A percentile compares a stretch with the other conserved stretches of the same genome.
Conservation (phyloP, 2,888 invertebrate species). For the Synanthedon tipuliformis region DNA sequence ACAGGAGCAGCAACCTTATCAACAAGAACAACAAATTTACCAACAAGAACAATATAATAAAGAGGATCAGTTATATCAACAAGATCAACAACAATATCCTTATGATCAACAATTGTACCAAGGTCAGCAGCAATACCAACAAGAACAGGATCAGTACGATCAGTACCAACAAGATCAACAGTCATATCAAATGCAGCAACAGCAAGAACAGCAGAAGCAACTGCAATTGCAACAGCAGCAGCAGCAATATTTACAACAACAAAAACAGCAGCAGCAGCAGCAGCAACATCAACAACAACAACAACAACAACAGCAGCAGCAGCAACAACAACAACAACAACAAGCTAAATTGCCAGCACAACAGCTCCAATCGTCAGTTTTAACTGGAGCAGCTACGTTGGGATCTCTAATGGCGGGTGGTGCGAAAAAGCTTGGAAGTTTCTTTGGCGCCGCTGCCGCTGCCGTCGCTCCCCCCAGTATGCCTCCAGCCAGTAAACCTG, state of each 20-base stretch:
- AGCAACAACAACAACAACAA: slow-evolving; percentile 40
- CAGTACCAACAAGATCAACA: slow-evolving; percentile 21
- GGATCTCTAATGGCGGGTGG: slow-evolving; percentile 65
- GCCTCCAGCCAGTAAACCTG: slow-evolving; percentile 26
- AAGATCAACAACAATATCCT: slow-evolving; percentile 23
- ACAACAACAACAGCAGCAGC: slow-evolving; percentile 27
- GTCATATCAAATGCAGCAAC: slow-evolving; percentile 17
- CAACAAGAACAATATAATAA: slow-evolving; percentile 16
- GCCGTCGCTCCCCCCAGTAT: slow-evolving; percentile 41
- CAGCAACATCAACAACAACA: slow-evolving; percentile 27
- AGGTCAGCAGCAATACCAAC: slow-evolving; percentile 21
- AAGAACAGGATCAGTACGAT: slow-evolving; percentile 20
- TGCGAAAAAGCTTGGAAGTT: slow-evolving; percentile 60
- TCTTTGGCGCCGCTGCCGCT: slow-evolving; percentile 63
- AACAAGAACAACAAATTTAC: slow-evolving; percentile 23
- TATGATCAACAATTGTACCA: slow-evolving; percentile 19
- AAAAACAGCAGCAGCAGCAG: slow-evolving; percentile 22
- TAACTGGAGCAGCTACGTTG: slow-evolving; percentile 59
- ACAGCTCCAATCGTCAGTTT: slow-evolving; percentile 50
- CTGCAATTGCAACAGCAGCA: slow-evolving; percentile 22
- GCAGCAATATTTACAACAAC: slow-evolving; percentile 17
- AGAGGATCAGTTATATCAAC: slow-evolving; percentile 14
- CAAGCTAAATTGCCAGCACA: slow-evolving; percentile 47
- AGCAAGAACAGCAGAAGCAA: slow-evolving; percentile 19
- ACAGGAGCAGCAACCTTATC: slow-evolving; percentile 26